Percentiles rank a stretch among this genome's conserved stretches.
Conservation (phyloP, 2,888 invertebrate genomes). For the Cantharis flavilabris region DNA sequence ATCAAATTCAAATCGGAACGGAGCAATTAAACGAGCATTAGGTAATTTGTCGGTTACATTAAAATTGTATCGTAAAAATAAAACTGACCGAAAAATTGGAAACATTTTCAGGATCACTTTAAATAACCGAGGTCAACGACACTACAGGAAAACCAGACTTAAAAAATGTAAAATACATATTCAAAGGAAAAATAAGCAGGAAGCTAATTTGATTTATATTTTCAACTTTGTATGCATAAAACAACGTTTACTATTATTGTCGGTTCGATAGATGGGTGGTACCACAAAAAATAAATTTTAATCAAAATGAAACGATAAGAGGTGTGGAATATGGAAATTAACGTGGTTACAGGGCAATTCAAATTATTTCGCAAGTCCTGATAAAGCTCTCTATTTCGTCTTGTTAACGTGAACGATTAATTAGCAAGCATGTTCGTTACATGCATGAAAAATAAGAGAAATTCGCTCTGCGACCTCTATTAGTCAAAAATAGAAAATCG, state of each 20-base stretch:
- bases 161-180: neutral
- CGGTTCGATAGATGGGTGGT: neutral
- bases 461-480: neutral
- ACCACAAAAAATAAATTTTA: neutral
- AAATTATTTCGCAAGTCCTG: neutral
- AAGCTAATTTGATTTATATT: neutral
- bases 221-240: neutral
- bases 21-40: neutral
- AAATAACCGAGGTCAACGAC: neutral
- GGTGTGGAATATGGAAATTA: neutral
- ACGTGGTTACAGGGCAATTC: neutral
- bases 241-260: neutral
- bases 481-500: neutral
- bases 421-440: neutral
- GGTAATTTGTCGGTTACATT: neutral
- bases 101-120: neutral
- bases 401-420: neutral
- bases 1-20: neutral
- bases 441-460: neutral
- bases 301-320: neutral
- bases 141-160: neutral
- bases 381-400: neutral
- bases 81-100: neutral
- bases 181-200: neutral
- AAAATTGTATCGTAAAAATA: neutral